phyloP scores from a whole-genome alignment of 2,797 vertebrate species.

The Simalia tracyae region DNA sequence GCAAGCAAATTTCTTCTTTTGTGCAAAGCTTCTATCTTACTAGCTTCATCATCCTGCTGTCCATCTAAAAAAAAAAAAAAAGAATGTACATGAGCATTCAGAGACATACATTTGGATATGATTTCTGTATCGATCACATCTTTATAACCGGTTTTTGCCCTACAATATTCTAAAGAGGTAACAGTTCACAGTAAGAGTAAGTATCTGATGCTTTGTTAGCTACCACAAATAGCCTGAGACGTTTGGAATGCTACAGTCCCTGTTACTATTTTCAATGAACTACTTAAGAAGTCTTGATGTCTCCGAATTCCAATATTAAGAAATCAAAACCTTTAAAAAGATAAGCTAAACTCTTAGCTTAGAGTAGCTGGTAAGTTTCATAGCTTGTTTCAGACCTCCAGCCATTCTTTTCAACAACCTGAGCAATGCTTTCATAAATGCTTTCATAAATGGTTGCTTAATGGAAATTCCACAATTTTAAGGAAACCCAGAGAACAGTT shows the following conservation, averaged over 20 bases:
- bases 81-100: constrained; percentile 35
- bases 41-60: constrained; percentile 97
- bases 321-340: not conserved
- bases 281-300: no score
- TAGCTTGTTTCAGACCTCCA: not conserved
- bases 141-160: not conserved
- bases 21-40: constrained; percentile 98
- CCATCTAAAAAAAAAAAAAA: constrained; percentile 77
- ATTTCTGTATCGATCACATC: not conserved
- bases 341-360: not conserved
- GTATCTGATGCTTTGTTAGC: not conserved
- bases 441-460: no score
- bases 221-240: not conserved
- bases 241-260: not conserved
- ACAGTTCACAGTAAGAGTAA: not conserved
- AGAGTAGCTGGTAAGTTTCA: not conserved
- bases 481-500: not conserved
- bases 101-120: not conserved
- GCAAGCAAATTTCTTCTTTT: constrained; percentile 98
- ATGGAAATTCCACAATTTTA: not conserved
- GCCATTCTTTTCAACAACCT: not conserved
- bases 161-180: not conserved
- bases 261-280: not conserved
- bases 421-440: not conserved
- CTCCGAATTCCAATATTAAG: not conserved